Evolutionary conservation across 2,888 invertebrate genomes (phyloP).

Genomic region (Megamerina dolium): DNA sequence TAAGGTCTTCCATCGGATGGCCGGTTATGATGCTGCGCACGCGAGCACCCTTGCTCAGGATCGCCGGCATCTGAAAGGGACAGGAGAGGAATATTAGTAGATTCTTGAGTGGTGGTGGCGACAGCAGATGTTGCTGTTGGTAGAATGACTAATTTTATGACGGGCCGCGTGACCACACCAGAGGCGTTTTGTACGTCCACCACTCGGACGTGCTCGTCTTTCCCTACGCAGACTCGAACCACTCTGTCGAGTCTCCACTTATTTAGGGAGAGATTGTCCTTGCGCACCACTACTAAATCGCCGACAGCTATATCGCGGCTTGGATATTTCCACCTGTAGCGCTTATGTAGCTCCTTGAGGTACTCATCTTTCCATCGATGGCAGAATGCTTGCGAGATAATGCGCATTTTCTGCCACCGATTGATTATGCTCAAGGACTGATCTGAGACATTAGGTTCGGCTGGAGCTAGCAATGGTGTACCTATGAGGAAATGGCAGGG

Average conservation of each 20-base stretch:
- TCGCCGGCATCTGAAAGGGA: no score
- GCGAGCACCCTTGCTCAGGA: no score
- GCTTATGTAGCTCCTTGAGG: conserved; percentile 14
- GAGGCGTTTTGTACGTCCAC: not conserved
- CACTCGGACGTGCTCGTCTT: conserved; percentile 2
- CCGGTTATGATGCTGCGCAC: no score
- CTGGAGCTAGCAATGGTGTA: no score
- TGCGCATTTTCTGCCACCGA: no score
- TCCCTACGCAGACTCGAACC: conserved; percentile 4
- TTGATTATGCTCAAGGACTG: no score
- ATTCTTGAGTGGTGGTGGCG: no score
- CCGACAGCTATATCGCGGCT: conserved; percentile 6
- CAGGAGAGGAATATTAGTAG: no score
- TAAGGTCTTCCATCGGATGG: no score
- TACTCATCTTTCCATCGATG: conserved; percentile 13
- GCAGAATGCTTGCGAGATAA: conserved; percentile 3
- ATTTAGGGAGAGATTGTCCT: conserved; percentile 5
- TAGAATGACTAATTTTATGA: not conserved
- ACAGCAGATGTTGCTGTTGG: not conserved
- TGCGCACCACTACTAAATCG: conserved; percentile 10
- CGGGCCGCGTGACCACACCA: not conserved
- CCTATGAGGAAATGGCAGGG: no score
- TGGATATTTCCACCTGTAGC: conserved; percentile 15
- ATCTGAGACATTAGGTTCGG: no score
- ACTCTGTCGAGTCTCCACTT: conserved; percentile 15